Evolutionary conservation across 2,797 vertebrate genomes (phyloP), one percentile per base, ranked within the genome.

Genomic region (Oreonectes daqikongensis): DNA sequence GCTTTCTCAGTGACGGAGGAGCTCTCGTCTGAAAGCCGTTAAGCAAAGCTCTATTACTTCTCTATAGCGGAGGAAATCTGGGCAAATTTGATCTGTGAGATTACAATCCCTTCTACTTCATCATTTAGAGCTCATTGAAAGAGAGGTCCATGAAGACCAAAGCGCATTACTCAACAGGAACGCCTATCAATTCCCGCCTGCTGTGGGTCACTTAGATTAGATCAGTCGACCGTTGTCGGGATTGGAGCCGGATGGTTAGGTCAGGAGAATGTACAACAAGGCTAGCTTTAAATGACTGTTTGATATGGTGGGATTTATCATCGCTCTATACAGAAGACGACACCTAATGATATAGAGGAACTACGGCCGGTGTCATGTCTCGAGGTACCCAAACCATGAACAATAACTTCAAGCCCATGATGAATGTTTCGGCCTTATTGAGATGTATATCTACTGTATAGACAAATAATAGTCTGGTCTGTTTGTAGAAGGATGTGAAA

Each of bases 1-100:
- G 52, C 48, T 67, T 67, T 80, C 24, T 35, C 79, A 55, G 78
- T 90, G 88, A 91, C 86, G 79, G 87, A 92, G 84, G 83, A 52
- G 75, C 65, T 82, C 86, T 85, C 81, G 50, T 74, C 79, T 82
- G 86, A 35, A 44, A 86, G 88, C 87, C 68, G 85, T 89, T 81
- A 59, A 81, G 75, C 67, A 80, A 40, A 85, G 88, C 86, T 87
- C 86, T 85, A 90, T 91, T 90, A 88, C 83, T 89, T 88, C 85
- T 84, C 82, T 79, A 86, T 87, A 71, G 52, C 14, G 12, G 42
- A 0, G 6, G 69, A 85, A 87, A 86, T 83, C 67, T 81, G 79
- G 44, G 84, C 83, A 90, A 90, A 91, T 92, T 86, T 89, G 88
- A 92, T 91, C 83, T 87, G 86, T 63, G 80, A 90, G 88, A 93